Evolutionary conservation across 2,888 invertebrate species (phyloP), one percentile per base, ranked within the genome.

Genomic region (Dastarcus helophoroides): DNA sequence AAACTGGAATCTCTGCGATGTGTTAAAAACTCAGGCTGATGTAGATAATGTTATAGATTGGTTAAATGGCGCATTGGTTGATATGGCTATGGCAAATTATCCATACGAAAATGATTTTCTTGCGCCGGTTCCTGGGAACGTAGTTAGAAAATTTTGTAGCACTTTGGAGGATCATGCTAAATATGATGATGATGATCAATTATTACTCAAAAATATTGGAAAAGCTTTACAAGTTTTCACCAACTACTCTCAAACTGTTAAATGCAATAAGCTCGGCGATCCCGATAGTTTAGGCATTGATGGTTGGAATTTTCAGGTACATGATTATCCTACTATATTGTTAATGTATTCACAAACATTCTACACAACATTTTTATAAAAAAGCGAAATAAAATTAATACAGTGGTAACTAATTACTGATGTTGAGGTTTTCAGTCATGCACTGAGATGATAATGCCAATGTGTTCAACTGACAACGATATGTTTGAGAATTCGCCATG

Each of bases 401-500:
- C n/a, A n/a, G n/a, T n/a, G n/a, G n/a, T n/a, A n/a, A n/a, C n/a
- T n/a, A n/a, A n/a, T n/a, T n/a, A n/a, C n/a, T n/a, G n/a, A n/a
- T n/a, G n/a, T n/a, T n/a, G n/a, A n/a, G n/a, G 29, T 25, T 44
- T 46, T 31, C 65, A 90, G 80, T 71, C 82, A 0, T 97, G 97
- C 54, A 90, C 91, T 13, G 95, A 98, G 62, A 91, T 97, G 84
- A 80, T 93, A 36, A 91, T 94, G 88, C 95, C 95, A 0, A 77
- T 84, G 67, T 95, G 95, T 58, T 64, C 75, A 3, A 48, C 46
- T 15, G 60, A 66, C 2, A 64, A 70, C 6, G 89, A 88, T 50
- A 90, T 97, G 82, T 93, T 91, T 55, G 82, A 83, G 50, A 70
- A 74, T 2, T 39, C 50, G 0, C 51, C 68, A 0, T 95, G 91